A percentile compares a stretch with the other conserved stretches of the same genome.
Conservation (phyloP, 2,113 vertebrate genomes). For the Peromyscus californicus region DNA sequence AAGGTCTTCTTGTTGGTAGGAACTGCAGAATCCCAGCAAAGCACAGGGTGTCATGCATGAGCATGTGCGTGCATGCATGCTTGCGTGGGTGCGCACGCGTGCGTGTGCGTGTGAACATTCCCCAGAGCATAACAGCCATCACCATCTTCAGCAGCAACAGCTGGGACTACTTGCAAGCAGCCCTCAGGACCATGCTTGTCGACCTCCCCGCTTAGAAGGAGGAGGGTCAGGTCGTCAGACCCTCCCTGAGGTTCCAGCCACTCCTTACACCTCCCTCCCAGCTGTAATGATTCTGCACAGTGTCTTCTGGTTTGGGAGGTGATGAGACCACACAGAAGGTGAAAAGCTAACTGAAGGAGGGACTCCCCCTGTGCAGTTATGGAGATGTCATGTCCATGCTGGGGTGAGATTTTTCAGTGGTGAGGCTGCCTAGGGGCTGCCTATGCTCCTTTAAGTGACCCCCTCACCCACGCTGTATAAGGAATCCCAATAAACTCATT, state of each 20-base stretch:
- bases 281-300: not conserved
- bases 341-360: not conserved
- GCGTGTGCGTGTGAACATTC: not conserved
- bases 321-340: too few relatives aligned
- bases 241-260: not conserved
- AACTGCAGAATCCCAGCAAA: not conserved
- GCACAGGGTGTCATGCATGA: too few relatives aligned
- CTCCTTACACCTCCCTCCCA: too few relatives aligned
- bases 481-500: not conserved
- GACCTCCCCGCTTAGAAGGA: not conserved
- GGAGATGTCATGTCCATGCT: too few relatives aligned
- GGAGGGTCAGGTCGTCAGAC: too few relatives aligned
- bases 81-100: not conserved
- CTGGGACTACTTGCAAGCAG: not conserved
- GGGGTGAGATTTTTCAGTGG: not conserved
- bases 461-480: not conserved
- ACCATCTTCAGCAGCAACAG: not conserved
- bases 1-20: not conserved
- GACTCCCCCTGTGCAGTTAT: too few relatives aligned
- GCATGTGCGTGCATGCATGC: not conserved
- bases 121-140: not conserved
- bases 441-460: not conserved
- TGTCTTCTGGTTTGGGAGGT: not conserved
- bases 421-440: not conserved
- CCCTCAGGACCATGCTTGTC: not conserved